phyloP scores from a whole-genome alignment of 2,797 vertebrate species.

The Miichthys miiuy region DNA sequence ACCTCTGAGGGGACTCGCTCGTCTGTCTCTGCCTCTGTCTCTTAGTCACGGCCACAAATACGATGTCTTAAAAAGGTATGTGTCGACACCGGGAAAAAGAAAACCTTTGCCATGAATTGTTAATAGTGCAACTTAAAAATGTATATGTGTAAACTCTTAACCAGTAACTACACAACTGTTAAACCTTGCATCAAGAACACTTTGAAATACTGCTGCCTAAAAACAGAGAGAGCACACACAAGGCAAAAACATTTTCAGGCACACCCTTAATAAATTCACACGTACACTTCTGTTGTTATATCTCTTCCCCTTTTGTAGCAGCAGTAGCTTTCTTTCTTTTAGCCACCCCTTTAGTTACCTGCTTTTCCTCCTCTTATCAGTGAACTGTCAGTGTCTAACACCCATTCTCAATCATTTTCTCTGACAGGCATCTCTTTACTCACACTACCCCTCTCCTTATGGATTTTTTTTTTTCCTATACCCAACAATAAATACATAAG shows the following conservation, averaged over 20 bases:
- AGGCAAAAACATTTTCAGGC: neutral
- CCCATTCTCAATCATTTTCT: conserved; percentile 17
- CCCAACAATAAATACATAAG: neutral
- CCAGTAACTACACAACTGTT: conserved; percentile 46
- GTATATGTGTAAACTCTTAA: conserved; percentile 50
- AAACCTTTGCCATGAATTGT: conserved; percentile 48
- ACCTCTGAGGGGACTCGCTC: conserved; percentile 23
- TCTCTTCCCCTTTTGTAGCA: neutral
- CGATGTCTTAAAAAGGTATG: conserved; percentile 19
- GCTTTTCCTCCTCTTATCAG: neutral
- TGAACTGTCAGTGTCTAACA: conserved; percentile 3
- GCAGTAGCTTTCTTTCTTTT: neutral
- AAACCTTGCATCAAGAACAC: conserved; percentile 41
- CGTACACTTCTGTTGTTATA: neutral
- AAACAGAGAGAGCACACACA: conserved; percentile 15
- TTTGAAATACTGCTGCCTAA: conserved; percentile 8
- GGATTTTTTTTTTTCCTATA: neutral
- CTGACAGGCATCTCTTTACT: neutral
- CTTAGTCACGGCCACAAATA: neutral
- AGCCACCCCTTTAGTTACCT: neutral
- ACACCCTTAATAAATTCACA: conserved; percentile 8
- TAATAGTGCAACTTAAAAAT: conserved; percentile 51
- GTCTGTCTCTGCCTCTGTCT: neutral
- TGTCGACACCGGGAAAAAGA: conserved; percentile 19
- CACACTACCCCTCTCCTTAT: neutral